These are phyloP conservation scores for Hetaerina americana DNA, from an alignment of 1,140 invertebrate genomes.

Conservation along the genomic window DNA sequence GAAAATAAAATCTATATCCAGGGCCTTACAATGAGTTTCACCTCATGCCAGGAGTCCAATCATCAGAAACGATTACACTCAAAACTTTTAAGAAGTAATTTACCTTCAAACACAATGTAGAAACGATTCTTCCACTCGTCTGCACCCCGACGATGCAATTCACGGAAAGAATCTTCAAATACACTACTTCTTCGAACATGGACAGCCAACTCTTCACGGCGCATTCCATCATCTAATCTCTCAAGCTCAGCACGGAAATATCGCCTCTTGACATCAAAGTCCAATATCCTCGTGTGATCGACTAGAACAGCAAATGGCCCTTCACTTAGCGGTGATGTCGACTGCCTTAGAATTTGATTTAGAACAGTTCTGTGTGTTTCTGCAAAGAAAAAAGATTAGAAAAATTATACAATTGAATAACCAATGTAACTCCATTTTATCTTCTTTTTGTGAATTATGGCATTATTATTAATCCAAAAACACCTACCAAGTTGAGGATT, in stretches of 20 bases:
- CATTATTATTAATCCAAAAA: too few relatives aligned
- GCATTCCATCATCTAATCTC: conserved; percentile 59
- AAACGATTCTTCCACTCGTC: conserved; percentile 92
- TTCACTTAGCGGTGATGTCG: conserved; percentile 69
- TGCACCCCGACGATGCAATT: conserved; percentile 66
- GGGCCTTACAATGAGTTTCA: too few relatives aligned
- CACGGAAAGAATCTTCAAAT: conserved; percentile 85
- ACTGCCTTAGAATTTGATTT: conserved; percentile 84
- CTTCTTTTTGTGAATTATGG: too few relatives aligned
- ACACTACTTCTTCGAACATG: conserved; percentile 76
- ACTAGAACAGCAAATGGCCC: conserved; percentile 83
- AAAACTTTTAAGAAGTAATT: conserved; percentile 6
- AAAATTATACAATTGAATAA: too few relatives aligned
- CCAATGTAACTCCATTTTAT: too few relatives aligned
- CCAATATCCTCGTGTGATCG: conserved; percentile 76
- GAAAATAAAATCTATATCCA: too few relatives aligned
- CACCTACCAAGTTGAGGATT: too few relatives aligned
- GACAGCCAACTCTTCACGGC: conserved; percentile 81
- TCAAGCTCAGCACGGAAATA: conserved; percentile 84
- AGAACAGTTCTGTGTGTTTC: conserved; percentile 82
- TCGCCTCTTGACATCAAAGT: conserved; percentile 85
- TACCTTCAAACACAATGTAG: conserved; percentile 90
- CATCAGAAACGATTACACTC: conserved; percentile 6
- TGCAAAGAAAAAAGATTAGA: conserved; percentile 25
- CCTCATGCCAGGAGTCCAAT: too few relatives aligned